phyloP scores from a whole-genome alignment of 2,888 invertebrate species.

The Urechis unicinctus region DNA sequence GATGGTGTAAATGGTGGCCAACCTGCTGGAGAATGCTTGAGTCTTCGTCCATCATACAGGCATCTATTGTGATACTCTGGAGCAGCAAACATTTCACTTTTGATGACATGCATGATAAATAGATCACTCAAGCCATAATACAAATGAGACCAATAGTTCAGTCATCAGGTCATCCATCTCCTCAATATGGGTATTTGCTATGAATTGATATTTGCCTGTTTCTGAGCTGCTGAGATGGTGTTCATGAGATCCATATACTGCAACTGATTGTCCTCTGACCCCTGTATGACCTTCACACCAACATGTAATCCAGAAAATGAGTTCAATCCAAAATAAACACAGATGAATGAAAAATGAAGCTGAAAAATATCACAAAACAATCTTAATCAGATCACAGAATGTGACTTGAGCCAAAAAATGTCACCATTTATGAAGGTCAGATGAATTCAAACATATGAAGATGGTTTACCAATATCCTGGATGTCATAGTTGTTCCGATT shows the following conservation, averaged over 20 bases:
- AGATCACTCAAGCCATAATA: too few relatives aligned
- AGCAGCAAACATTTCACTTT: conserved; percentile 15
- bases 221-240: conserved; percentile 92
- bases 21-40: conserved; percentile 73
- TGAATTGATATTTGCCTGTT: conserved; percentile 47
- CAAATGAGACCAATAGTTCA: too few relatives aligned
- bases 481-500: conserved; percentile 58
- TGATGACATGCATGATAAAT: conserved; percentile 6
- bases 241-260: conserved; percentile 99
- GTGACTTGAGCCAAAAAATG: too few relatives aligned
- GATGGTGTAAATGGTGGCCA: too few relatives aligned
- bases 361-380: too few relatives aligned
- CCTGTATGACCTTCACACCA: conserved; percentile 61
- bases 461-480: conserved; percentile 57
- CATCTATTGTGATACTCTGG: conserved; percentile 81
- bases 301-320: background rate
- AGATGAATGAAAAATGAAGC: too few relatives aligned
- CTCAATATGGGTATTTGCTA: background rate
- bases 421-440: too few relatives aligned
- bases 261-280: conserved; percentile 65
- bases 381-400: too few relatives aligned
- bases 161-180: background rate
- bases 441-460: too few relatives aligned
- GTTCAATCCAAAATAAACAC: background rate
- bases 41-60: conserved; percentile 85